These are phyloP conservation scores for human (Homo sapiens) DNA, from an alignment of 2,113 vertebrate genomes.

Conservation along the genomic window DNA sequence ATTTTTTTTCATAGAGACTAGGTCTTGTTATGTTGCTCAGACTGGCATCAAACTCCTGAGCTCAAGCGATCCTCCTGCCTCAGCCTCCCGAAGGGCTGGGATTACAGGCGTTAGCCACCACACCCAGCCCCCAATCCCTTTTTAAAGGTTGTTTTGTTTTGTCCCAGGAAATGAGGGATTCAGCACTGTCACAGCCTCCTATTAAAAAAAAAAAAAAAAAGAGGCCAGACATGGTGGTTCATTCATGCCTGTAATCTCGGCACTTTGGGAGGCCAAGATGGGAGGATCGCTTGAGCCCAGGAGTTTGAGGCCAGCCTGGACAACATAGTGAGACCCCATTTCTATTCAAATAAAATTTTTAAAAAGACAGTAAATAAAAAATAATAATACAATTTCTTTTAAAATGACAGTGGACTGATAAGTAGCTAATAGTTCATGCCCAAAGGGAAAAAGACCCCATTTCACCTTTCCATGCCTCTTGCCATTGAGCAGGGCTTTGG, in stretches of 20 bases:
- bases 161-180: neutral
- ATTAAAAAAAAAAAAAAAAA: neutral
- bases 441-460: neutral
- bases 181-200: neutral
- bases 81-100: no score
- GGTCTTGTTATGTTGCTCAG: no score
- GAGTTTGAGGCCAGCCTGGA: no score
- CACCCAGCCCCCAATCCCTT: neutral
- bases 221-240: neutral
- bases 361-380: neutral
- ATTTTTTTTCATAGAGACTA: no score
- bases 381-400: neutral
- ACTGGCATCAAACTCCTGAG: no score
- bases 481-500: neutral
- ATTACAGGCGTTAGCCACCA: no score
- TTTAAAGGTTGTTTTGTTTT: neutral
- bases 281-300: no score
- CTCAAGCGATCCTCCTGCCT: no score
- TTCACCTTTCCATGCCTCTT: neutral
- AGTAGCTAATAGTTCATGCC: neutral
- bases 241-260: no score
- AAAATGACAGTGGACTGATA: neutral
- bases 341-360: no score
- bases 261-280: no score
- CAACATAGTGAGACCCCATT: no score